These are phyloP conservation scores for Wiebesia pumilae DNA, from an alignment of 1,140 invertebrate genomes.

Conservation along the genomic window DNA sequence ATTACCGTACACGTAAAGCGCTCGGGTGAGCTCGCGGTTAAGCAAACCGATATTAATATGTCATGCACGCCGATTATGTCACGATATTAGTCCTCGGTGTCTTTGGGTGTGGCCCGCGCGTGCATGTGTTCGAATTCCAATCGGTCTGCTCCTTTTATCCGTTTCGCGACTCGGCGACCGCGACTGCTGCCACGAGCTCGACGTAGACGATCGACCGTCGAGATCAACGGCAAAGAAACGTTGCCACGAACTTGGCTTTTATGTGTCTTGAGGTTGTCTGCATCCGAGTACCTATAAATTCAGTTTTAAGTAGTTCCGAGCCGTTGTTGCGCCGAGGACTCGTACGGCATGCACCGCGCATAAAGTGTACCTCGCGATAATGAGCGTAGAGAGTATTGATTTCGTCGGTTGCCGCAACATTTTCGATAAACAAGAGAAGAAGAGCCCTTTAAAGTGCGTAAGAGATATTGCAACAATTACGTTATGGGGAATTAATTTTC, in stretches of 20 bases:
- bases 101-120: conserved; percentile 34
- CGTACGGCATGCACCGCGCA: neutral
- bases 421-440: too few species aligned
- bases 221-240: neutral
- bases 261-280: neutral
- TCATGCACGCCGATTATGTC: conserved; percentile 29
- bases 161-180: conserved; percentile 1
- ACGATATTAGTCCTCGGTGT: conserved; percentile 30
- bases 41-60: conserved; percentile 42
- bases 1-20: neutral
- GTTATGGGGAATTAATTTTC: too few species aligned
- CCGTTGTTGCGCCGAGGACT: neutral
- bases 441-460: too few species aligned
- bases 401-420: too few species aligned
- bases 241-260: neutral
- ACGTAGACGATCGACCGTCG: neutral
- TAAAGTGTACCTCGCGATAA: neutral
- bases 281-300: neutral
- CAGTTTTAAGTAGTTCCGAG: conserved; percentile 5
- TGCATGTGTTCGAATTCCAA: conserved; percentile 33
- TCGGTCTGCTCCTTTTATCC: conserved; percentile 17
- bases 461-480: too few species aligned
- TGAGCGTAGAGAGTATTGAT: neutral
- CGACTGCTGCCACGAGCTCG: neutral
- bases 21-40: neutral